Base-by-base conservation (phyloP, 2,113 vertebrate genomes). In the Arenaria interpres region DNA sequence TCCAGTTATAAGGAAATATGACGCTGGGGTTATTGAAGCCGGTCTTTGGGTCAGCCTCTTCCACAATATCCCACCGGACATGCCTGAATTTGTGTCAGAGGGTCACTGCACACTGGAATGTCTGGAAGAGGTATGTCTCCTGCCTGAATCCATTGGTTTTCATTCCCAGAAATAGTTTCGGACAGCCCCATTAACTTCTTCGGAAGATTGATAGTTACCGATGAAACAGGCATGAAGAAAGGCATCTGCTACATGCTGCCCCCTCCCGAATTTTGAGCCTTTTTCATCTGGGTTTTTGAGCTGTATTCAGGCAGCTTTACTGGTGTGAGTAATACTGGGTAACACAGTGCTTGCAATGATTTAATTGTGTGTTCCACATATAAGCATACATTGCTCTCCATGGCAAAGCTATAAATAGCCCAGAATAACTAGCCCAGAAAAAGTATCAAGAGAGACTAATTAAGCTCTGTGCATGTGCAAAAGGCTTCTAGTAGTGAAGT, bases 21-120 rank as follows among this genome's bases (percentile, higher is more conserved):
- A 99, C 91, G 99, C 98, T 17, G 99, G 99, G 32, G 98, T 99
- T 88, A 98, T 99, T 64, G 99, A 99, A 97, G 98, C 98, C 1
- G 99, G 99, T 78, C 98, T 99, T 80, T 99, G 99, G 99, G 99
- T 99, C 78, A 99, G 99, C 80, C 98, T 99, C 28, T 99, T 98
- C 97, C 99, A 99, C 84, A 99, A 99, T 94, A 98, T 99, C 81
- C 99, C 99, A 84, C 99, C 99, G 0, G 98, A 98, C 74, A 98
- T 99, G 98, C 97, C 98, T n/a, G 98, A 98, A 77, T 99, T 98
- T 89, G 95, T 97, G 77, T 98, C 99, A 20, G 98, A 99, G 93
- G 99, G 99, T 77, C 99, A 99, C 96, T 99, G 99, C 95, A 98
- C 98, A 4, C 94, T 98, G 97, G 98, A 99, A 95, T 99, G 99